Conservation (phyloP, 2,797 vertebrate species). For the Brachymystax lenok region DNA sequence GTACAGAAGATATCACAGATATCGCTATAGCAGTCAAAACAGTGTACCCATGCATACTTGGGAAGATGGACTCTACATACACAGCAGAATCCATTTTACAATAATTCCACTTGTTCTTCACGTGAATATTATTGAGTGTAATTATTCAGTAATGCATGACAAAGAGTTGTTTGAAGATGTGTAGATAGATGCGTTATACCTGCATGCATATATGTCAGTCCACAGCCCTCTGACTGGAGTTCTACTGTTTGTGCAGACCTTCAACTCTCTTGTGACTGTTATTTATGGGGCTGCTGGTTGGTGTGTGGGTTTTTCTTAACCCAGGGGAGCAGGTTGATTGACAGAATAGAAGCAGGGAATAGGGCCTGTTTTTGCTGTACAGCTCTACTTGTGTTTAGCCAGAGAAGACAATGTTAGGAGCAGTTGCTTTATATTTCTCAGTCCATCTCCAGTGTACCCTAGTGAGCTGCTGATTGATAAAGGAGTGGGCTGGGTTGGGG, state of each 20-base stretch:
- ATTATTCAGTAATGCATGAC: not conserved
- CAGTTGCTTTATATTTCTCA: not conserved
- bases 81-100: not conserved
- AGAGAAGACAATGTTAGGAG: not conserved
- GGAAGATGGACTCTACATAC: not conserved
- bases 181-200: not conserved
- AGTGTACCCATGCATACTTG: not conserved
- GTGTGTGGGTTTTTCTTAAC: no score
- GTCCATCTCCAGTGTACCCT: not conserved
- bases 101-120: not conserved
- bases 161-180: not conserved
- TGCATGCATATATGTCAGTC: no score
- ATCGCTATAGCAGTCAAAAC: not conserved
- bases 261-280: not conserved
- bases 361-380: no score
- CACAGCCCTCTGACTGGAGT: not conserved
- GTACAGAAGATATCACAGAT: no score
- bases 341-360: no score
- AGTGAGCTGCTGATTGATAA: no score
- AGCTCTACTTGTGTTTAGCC: not conserved
- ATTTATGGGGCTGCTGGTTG: not conserved
- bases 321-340: not conserved
- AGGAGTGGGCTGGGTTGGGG: not conserved
- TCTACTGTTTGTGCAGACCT: not conserved
- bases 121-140: not conserved